Evolutionary conservation across 2,797 vertebrate genomes (phyloP), one percentile per base, ranked within the genome.

Genomic region (Thaleichthys pacificus): DNA sequence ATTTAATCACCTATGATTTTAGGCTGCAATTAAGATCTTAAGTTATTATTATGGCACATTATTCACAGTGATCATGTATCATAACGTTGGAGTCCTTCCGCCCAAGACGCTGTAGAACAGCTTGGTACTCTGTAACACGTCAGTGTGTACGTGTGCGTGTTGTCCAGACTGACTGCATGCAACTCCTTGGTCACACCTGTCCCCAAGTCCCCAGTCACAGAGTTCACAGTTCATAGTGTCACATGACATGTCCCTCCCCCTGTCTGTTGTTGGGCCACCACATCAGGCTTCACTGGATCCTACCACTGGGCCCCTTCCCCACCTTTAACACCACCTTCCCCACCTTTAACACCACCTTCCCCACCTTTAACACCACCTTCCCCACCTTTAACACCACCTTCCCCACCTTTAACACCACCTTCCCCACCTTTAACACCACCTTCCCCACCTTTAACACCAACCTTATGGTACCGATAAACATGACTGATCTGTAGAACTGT

Each of bases 121-220:
- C 32, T 35, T 35, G 32, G 8, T 35, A 1, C 32, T 35, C 8
- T n/a, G n/a, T 6, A 35, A 35, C 32, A 35, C 1, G 7, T 35
- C 42, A 47, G 42, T 47, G 69, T 38, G 12, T n/a, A 30, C 60
- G 24, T 68, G 71, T 71, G 70, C 14, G 19, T 66, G 19, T 35
- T 4, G 26, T 62, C 26, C 38, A 22, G 64, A 22, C 7, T 47
- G 64, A 12, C 30, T 28, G 70, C 15, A 15, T 65, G 49, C 35
- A 73, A 86, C 85, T 83, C 54, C 61, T 15, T 74, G 79, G 85
- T 90, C 89, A 89, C 91, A 93, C 91, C 91, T 91, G 93, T 89
- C 91, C 85, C 79, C 77, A 49, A 66, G 71, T 81, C 89, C 74
- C 78, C 76, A 17, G 75, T 67, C 68, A 78, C 26, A 75, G 75